Evolutionary conservation across 1,140 invertebrate genomes (phyloP), one percentile per base, ranked within the genome.

Genomic region (Apis cerana): DNA sequence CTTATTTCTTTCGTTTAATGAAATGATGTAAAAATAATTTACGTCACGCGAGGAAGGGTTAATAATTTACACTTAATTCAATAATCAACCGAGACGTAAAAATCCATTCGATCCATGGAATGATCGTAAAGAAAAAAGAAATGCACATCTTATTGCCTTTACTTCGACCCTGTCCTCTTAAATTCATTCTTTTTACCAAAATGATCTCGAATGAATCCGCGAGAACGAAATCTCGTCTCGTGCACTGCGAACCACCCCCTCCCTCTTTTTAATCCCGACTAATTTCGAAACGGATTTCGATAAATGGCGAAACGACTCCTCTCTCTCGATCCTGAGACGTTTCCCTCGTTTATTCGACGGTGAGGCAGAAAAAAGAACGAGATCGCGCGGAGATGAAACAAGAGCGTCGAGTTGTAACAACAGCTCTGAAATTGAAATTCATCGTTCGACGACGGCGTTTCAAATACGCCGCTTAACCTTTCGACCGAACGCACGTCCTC

Each of bases 191-290:
- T 2, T 43, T 43, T 7, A 7, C 5, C 7, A 5, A 43, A 43
- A 43, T 7, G 4, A 43, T 43, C 33, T 43, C 33, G 33, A 43
- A 7, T 7, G 33, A 43, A 43, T 43, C 33, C 33, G 33, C 33
- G 33, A 33, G 33, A 33, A 33, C 33, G 23, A 76, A 54, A 76
- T 64, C 56, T 21, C 19, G 59, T 61, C 59, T 61, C 59, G 27
- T 13, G 58, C 8, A 27, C 11, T 43, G 13, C 72, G 72, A 50
- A 75, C 33, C 33, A 33, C 3, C 33, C 33, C 33, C 33, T 33
- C 33, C 33, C 33, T 4, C 75, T 85, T 75, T 84, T 85, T 85
- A 85, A 33, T 4, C 43, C 77, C 75, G 59, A 81, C 77, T 75
- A 69, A 61, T 27, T 69, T 86, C 56, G 27, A 9, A 23, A 52